Evolutionary conservation across 64 coral and sea anemone genomes (phyloP).

Genomic region (Orbicella faveolata): DNA sequence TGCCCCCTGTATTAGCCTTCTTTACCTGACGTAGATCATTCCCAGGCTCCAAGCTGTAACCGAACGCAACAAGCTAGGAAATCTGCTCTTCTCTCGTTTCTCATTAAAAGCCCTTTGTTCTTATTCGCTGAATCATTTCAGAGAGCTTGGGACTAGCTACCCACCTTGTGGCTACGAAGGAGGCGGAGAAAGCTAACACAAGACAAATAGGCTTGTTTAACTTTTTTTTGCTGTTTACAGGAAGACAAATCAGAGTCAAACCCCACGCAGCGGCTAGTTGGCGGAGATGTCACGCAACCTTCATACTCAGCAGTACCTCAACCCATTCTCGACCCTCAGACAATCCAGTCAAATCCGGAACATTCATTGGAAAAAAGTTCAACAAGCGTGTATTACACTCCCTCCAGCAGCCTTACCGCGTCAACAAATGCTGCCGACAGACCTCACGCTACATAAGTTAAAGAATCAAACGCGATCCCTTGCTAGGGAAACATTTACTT

Average conservation of each 20-base stretch:
- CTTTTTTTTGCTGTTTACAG: not conserved
- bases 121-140: no score
- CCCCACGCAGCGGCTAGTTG: not conserved
- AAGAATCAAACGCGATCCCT: not conserved
- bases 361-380: slow-evolving; percentile 8
- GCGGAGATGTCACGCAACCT: not conserved
- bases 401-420: not conserved
- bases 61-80: no score
- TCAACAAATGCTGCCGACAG: not conserved
- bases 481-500: not conserved
- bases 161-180: not conserved
- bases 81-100: no score
- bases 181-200: no score
- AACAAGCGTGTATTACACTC: slow-evolving; percentile 25
- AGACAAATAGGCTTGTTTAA: not conserved
- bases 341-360: not conserved
- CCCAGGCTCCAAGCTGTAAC: no score
- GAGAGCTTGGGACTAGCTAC: no score
- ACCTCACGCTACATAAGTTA: not conserved
- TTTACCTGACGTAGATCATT: no score
- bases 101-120: no score
- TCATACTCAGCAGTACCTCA: not conserved
- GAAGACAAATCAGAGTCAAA: not conserved
- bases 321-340: not conserved
- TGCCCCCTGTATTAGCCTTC: no score